Evolutionary conservation across 2,888 invertebrate genomes (phyloP), one percentile per base, ranked within the genome.

Genomic region (Drosophila sordidula): DNA sequence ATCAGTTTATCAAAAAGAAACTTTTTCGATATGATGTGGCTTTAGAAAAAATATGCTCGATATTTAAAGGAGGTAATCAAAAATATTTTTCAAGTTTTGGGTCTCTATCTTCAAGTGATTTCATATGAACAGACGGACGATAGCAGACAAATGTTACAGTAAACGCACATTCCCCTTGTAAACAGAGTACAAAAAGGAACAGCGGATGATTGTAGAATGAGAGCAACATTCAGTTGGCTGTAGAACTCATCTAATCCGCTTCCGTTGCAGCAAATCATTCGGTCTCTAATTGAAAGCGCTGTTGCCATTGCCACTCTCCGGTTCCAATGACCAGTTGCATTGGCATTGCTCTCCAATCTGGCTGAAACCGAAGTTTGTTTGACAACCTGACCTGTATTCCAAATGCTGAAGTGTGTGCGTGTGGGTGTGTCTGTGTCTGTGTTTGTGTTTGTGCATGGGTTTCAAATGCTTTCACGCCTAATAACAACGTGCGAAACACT

Each of bases 231-330:
- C 18, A 36, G 32, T 26, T 56, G 36, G 36, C 11, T 25, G 50
- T 51, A 41, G 41, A 68, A 61, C 70, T 58, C 73, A 73, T 75
- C 57, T 51, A 46, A 55, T 55, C 70, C 16, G 59, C 50, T 61
- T 71, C 62, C 70, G 80, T 14, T 74, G 22, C 38, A 47, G 42
- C 66, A 9, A 3, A 49, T 46, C 9, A 29, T 44, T 45, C 22
- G 55, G 41, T 38, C n/a, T 44, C 44, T 45, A 57, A 73, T 78
- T 78, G 63, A 56, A 73, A 70, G 55, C 42, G 32, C n/a, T 22
- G 25, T 38, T 36, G 32, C 34, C 61, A 36, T 11, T 18, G 51
- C 46, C 39, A 52, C 4, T 14, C 11, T 3, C 18, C 8, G 8
- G 18, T 49, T 42, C 18, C 34, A 14, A 26, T 59, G 44, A 29